Evolutionary conservation across 2,797 vertebrate genomes (phyloP).

Genomic region (Galaxias olidus): DNA sequence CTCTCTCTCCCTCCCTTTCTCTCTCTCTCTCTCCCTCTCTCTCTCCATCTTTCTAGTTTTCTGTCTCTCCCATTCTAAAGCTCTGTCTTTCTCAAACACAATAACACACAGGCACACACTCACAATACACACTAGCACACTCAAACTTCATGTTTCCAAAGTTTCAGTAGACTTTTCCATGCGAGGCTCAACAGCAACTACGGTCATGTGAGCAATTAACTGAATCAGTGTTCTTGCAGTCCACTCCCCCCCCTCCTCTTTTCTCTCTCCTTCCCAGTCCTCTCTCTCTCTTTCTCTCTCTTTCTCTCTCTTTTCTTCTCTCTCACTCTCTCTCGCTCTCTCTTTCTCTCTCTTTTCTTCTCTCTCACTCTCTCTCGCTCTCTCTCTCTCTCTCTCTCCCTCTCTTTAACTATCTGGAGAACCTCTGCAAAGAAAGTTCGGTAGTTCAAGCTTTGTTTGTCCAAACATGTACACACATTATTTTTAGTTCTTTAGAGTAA

Average conservation of each 20-base stretch:
- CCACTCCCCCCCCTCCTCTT: not conserved
- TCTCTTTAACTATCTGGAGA: not conserved
- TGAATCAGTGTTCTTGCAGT: too few species aligned
- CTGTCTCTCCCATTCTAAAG: not conserved
- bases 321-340: too few species aligned
- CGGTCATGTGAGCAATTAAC: not conserved
- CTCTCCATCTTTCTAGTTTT: conserved; percentile 23
- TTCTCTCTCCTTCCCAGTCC: not conserved
- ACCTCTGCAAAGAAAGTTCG: too few species aligned
- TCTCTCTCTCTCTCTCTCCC: too few species aligned
- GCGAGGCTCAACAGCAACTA: not conserved
- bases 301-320: not conserved
- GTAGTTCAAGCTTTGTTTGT: too few species aligned
- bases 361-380: too few species aligned
- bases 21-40: conserved; percentile 19
- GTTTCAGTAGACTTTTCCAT: not conserved
- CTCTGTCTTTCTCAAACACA: not conserved
- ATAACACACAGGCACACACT: not conserved
- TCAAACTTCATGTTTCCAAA: not conserved
- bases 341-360: too few species aligned
- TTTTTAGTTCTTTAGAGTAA: too few species aligned
- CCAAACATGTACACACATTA: too few species aligned
- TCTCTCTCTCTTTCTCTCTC: not conserved
- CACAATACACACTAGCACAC: too few species aligned
- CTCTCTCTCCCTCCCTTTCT: conserved; percentile 15